phyloP scores from a whole-genome alignment of 2,113 vertebrate genomes.

The Toxostoma redivivum region DNA sequence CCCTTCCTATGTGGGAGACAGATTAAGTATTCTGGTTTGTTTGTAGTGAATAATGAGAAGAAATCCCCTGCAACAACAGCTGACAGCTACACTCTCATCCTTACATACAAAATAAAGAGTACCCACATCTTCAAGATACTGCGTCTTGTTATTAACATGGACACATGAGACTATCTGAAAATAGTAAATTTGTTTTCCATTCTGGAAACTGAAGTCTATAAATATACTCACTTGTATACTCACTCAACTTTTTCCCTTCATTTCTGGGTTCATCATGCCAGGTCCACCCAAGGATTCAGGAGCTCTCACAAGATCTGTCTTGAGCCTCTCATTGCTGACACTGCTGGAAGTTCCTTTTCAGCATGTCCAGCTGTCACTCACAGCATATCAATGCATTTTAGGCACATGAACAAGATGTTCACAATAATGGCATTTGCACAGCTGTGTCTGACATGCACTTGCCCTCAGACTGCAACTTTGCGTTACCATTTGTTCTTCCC shows the following conservation, averaged over 20 bases:
- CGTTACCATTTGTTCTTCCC: neutral
- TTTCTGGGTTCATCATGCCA: neutral
- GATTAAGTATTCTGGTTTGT: neutral
- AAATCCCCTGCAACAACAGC: neutral
- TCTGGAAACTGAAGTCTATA: neutral
- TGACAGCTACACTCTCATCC: neutral
- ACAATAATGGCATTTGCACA: neutral
- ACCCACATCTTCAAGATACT: neutral
- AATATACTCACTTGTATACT: neutral
- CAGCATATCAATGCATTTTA: accelerated
- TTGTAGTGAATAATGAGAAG: neutral
- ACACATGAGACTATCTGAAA: accelerated
- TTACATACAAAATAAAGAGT: neutral
- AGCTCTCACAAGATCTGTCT: neutral
- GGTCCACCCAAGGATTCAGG: neutral
- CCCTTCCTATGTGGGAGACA: neutral
- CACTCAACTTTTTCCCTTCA: neutral
- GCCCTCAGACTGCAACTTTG: neutral
- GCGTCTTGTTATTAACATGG: neutral
- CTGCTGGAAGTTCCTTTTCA: neutral
- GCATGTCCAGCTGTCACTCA: neutral
- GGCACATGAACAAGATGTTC: neutral
- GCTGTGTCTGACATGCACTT: neutral
- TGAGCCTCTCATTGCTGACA: accelerated
- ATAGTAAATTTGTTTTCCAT: neutral